Evolutionary conservation across 2,888 invertebrate genomes (phyloP), one percentile per base, ranked within the genome.

Genomic region (Troides oblongomaculatus): DNA sequence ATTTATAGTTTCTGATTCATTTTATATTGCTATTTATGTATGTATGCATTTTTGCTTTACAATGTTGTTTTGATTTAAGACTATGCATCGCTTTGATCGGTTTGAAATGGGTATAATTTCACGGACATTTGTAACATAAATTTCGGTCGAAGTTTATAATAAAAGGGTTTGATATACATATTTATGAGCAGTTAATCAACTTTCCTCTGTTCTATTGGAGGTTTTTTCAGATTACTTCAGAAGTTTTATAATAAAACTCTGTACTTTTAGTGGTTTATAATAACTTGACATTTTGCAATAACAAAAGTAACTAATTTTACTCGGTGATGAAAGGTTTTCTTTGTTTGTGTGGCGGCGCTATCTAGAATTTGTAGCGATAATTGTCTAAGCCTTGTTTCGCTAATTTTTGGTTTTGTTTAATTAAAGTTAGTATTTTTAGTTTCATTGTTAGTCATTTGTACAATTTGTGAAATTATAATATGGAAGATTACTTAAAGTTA

Each of bases 111-210:
- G 70, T 75, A 78, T 77, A 78, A 80, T 78, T 77, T 77, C 73
- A 76, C 73, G 81, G 79, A 79, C 79, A 81, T 80, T 82, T 81
- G 69, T 76, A 73, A 76, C 75, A 81, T 82, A 81, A 80, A 81
- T 81, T 82, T 79, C 74, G 75, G 70, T 64, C 73, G 76, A 77
- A 78, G 77, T 74, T 78, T 79, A 74, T 79, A 81, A 83, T 81
- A 78, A 80, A 74, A 74, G 76, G 75, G 76, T 77, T 74, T 73
- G 73, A 77, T 77, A 76, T 77, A 76, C 75, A 76, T 77, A 78
- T 78, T 76, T 75, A 77, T 78, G 74, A 76, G 75, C 74, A 72
- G 71, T 75, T 74, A 73, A 75, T 73, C 71, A 74, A 75, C 71
- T 72, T 76, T 72, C 73, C 72, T 67, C 72, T 73, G 62, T 73